Percentiles rank a stretch among this genome's conserved stretches.
Conservation (phyloP, 1,140 invertebrate genomes). For the Drosophila kepulauana region DNA sequence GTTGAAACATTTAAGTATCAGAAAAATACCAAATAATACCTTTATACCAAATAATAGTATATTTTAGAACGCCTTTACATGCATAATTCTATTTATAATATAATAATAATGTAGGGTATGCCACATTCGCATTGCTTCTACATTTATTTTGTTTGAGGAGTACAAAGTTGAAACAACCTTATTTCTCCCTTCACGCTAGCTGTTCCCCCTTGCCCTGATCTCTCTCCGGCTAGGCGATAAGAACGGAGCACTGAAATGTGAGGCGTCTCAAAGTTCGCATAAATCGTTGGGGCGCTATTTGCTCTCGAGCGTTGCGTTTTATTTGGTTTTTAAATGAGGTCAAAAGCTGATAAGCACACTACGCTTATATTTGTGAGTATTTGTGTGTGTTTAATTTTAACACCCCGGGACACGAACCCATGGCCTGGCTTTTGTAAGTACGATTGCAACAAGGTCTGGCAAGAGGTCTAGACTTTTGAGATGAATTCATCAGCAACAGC, state of each 20-base stretch:
- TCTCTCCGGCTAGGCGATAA: conserved; percentile 48
- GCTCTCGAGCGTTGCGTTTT: conserved; percentile 58
- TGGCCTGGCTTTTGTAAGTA: conserved; percentile 43
- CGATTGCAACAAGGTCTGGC: conserved; percentile 26
- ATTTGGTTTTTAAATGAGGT: conserved; percentile 82
- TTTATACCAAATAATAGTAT: too few relatives aligned
- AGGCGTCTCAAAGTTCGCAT: conserved; percentile 62
- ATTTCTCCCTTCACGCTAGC: background rate
- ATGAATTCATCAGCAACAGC: conserved; percentile 14
- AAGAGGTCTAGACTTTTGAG: conserved; percentile 26
- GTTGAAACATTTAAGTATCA: too few relatives aligned
- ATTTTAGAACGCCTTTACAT: too few relatives aligned
- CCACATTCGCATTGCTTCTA: background rate
- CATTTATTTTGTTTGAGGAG: background rate
- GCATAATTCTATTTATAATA: too few relatives aligned
- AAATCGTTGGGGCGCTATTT: conserved; percentile 48
- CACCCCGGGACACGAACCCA: conserved; percentile 45
- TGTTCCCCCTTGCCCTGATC: conserved; percentile 16
- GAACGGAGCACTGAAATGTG: conserved; percentile 35
- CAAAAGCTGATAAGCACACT: conserved; percentile 74
- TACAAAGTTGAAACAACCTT: conserved; percentile 23
- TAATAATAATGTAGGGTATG: background rate
- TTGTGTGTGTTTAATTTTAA: conserved; percentile 44
- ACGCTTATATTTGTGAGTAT: conserved; percentile 1
- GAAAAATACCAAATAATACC: too few relatives aligned